Evolutionary conservation across 2,888 invertebrate species (phyloP).

Genomic region (Sepioteuthis lessoniana): DNA sequence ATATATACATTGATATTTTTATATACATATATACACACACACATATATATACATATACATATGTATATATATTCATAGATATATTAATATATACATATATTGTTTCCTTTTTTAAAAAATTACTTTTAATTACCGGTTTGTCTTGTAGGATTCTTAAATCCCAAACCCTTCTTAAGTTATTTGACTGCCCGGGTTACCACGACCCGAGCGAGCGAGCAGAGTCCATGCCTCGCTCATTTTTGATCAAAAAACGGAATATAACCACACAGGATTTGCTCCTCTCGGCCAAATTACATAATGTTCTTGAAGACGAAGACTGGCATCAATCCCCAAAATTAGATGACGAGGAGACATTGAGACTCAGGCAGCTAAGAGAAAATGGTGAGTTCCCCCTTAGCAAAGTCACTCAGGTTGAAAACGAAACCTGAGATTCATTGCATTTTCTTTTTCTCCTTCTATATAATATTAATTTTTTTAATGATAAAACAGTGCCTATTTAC

Average conservation of each 20-base stretch:
- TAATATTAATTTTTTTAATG: too few species aligned
- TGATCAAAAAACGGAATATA: constrained; percentile 46
- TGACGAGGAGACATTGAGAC: not conserved
- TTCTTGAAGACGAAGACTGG: not conserved
- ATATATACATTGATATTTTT: not conserved
- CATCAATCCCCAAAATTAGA: not conserved
- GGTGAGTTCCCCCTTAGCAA: not conserved
- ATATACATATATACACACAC: not conserved
- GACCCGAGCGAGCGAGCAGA: not conserved
- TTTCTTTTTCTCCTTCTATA: too few species aligned
- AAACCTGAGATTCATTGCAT: too few species aligned
- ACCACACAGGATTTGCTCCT: constrained; percentile 35
- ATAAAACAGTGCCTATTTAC: too few species aligned
- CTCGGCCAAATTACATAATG: constrained; percentile 42
- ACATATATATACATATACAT: not conserved
- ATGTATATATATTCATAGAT: not conserved
- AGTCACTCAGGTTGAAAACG: too few species aligned
- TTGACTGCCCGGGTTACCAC: too few species aligned
- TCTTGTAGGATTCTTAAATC: not conserved
- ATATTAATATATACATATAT: not conserved
- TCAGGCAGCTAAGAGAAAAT: not conserved
- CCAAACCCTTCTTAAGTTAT: not conserved
- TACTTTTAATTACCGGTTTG: not conserved
- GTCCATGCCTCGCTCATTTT: constrained; percentile 44
- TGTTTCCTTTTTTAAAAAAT: too few species aligned